phyloP scores from a whole-genome alignment of 2,888 invertebrate species.

The Eutolmus rufibarbis region DNA sequence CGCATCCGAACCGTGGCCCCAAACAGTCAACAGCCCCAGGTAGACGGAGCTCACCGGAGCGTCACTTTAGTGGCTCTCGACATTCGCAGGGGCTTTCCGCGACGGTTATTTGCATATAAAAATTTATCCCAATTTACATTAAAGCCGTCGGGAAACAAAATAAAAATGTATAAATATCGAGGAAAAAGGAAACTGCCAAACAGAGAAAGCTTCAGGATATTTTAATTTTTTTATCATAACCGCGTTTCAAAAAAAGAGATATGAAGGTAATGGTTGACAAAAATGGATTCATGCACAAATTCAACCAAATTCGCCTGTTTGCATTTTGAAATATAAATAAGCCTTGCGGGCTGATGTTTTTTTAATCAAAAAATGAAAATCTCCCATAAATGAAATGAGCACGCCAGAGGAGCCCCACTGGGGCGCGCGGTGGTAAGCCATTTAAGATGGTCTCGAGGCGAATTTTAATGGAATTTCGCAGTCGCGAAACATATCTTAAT shows the following conservation, averaged over 20 bases:
- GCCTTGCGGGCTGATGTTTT: not conserved
- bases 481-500: slow-evolving; percentile 33
- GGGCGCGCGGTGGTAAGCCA: not conserved
- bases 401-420: not conserved
- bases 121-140: not conserved
- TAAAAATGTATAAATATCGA: not conserved
- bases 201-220: not conserved
- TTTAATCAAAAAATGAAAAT: not conserved
- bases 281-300: not conserved
- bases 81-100: not conserved
- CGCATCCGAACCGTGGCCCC: not conserved
- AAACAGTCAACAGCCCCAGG: not conserved
- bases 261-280: not conserved
- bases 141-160: not conserved
- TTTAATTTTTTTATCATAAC: not conserved
- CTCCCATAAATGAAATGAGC: not conserved
- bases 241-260: not conserved
- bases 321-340: not conserved
- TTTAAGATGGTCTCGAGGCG: not conserved
- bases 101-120: not conserved
- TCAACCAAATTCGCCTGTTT: not conserved
- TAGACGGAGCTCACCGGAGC: not conserved
- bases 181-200: not conserved
- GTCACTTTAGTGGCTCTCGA: not conserved
- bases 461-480: slow-evolving; percentile 19